A percentile compares a stretch with the other conserved stretches of the same genome.
Conservation (phyloP, 2,797 vertebrate genomes). For the Halcyon leucocephala region DNA sequence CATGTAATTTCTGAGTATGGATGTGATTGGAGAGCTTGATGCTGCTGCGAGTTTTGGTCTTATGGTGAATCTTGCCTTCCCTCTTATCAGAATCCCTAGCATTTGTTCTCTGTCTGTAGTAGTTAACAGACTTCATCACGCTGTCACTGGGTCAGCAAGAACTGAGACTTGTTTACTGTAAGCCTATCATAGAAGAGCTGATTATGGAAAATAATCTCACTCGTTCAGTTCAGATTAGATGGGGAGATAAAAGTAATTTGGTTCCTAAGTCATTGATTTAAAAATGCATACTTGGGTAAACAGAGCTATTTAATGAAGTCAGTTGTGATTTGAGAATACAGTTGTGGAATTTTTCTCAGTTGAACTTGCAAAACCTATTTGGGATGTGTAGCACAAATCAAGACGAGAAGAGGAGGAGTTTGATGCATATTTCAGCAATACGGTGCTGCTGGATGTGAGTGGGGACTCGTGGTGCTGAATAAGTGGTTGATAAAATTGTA, state of each 20-base stretch:
- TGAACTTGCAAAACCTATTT: not conserved
- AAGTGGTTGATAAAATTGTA: not conserved
- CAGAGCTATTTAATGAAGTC: not conserved
- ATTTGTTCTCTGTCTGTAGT: not conserved
- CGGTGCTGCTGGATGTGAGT: not conserved
- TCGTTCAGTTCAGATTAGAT: constrained; percentile 46
- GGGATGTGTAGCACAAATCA: not conserved
- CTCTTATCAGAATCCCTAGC: not conserved
- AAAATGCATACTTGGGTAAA: constrained; percentile 27
- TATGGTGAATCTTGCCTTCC: not conserved
- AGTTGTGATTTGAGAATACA: not conserved
- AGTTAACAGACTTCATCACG: not conserved
- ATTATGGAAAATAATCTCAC: constrained; percentile 49
- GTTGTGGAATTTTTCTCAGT: not conserved
- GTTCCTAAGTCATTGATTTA: not conserved
- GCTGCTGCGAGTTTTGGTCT: not conserved
- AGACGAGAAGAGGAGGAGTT: not conserved
- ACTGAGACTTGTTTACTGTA: constrained; percentile 23
- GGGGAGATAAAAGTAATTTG: constrained; percentile 3
- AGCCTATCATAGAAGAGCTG: constrained; percentile 28
- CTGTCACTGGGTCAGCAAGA: constrained; percentile 16
- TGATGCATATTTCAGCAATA: not conserved
- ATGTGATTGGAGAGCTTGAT: not conserved
- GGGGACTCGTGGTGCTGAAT: not conserved
- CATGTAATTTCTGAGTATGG: not conserved